phyloP scores from a whole-genome alignment of 2,888 invertebrate species.

The Gymnocheta viridis region DNA sequence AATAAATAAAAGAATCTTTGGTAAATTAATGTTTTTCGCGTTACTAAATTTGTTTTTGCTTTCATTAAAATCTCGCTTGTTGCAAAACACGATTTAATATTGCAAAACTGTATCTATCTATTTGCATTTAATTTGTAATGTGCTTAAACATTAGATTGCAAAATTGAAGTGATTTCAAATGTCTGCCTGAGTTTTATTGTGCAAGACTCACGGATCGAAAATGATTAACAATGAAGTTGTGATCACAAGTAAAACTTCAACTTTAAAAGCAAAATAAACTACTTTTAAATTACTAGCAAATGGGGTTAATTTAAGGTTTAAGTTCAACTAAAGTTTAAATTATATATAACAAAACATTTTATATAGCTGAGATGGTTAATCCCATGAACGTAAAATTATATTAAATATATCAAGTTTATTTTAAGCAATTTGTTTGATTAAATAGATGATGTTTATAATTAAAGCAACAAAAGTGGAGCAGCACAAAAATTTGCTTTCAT shows the following conservation, averaged over 20 bases:
- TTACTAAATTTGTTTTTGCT: too few relatives aligned
- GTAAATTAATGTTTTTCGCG: too few relatives aligned
- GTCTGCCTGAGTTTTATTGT: conserved; percentile 23
- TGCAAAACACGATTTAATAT: too few relatives aligned
- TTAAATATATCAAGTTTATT: neutral
- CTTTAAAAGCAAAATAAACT: neutral
- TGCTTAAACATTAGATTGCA: conserved; percentile 1
- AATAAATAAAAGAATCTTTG: too few relatives aligned
- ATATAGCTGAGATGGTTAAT: neutral
- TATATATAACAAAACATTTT: conserved; percentile 4
- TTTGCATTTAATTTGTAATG: conserved; percentile 9
- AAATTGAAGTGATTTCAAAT: conserved; percentile 36
- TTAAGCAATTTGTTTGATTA: neutral
- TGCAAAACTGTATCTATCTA: neutral
- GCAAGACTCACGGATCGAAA: conserved; percentile 8
- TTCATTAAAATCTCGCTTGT: too few relatives aligned
- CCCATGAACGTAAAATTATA: neutral
- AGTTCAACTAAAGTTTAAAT: conserved; percentile 2
- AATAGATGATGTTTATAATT: neutral
- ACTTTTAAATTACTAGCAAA: neutral
- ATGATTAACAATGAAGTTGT: neutral
- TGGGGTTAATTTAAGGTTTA: conserved; percentile 30
- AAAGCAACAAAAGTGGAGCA: neutral
- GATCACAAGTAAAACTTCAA: neutral
- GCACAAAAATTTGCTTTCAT: neutral